A percentile compares a stretch with the other conserved stretches of the same genome.
phyloP scores from a whole-genome alignment of 2,888 invertebrate species.

The Trissoscelio sp. region DNA sequence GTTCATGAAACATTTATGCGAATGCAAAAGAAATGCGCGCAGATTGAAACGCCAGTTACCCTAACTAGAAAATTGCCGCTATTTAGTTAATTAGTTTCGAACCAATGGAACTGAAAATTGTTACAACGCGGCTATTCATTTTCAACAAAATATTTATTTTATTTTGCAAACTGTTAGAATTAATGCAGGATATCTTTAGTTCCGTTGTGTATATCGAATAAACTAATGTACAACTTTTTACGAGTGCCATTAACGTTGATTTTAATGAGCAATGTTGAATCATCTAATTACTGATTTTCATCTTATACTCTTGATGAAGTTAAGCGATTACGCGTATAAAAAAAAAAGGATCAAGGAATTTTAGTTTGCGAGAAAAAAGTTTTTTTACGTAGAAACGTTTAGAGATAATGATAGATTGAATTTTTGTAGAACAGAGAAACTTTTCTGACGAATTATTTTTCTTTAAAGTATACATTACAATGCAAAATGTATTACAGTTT shows the following conservation, averaged over 20 bases:
- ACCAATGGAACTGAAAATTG: conserved; percentile 40
- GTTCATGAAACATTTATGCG: conserved; percentile 35
- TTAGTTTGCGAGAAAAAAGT: not conserved
- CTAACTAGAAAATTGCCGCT: conserved; percentile 30
- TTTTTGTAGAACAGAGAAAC: not conserved
- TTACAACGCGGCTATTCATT: not conserved
- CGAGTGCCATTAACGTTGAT: conserved; percentile 4
- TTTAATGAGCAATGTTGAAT: conserved; percentile 20
- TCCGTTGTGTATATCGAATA: not conserved
- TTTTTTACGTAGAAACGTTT: not conserved
- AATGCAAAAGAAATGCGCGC: conserved; percentile 1
- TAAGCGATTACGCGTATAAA: not conserved
- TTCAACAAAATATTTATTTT: not conserved
- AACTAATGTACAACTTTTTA: conserved; percentile 14
- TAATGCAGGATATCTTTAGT: no score
- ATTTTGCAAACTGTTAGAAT: no score
- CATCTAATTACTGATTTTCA: conserved; percentile 38
- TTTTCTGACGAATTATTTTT: conserved; percentile 3
- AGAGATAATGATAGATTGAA: not conserved
- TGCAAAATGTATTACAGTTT: conserved; percentile 1
- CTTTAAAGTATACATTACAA: not conserved
- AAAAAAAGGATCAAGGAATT: not conserved
- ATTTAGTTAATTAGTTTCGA: conserved; percentile 49
- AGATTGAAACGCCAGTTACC: conserved; percentile 18
- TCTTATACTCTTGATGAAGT: conserved; percentile 19